A percentile compares a stretch with the other conserved stretches of the same genome.
phyloP scores from a whole-genome alignment of 2,113 vertebrate genomes.

The Astur gentilis region DNA sequence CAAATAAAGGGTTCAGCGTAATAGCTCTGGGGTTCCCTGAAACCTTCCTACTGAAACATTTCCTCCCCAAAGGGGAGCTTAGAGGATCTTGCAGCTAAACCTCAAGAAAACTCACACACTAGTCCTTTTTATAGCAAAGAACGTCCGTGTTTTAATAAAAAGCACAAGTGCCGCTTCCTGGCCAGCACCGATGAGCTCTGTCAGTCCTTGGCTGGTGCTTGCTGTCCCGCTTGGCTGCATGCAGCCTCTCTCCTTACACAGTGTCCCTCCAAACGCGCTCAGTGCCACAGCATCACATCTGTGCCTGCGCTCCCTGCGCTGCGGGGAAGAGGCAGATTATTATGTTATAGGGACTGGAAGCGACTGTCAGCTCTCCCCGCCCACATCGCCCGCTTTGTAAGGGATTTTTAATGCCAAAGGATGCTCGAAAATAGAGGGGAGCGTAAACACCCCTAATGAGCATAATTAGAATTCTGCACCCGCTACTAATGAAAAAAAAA shows the following conservation, averaged over 20 bases:
- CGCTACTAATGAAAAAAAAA: neutral
- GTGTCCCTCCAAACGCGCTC: neutral
- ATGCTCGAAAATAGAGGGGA: neutral
- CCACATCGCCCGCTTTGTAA: neutral
- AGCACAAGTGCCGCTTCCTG: neutral
- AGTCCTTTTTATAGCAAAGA: neutral
- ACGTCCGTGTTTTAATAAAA: rapidly evolving
- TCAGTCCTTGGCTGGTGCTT: neutral
- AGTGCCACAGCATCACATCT: neutral
- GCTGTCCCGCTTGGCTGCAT: neutral
- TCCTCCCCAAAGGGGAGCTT: neutral
- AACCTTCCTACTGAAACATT: neutral
- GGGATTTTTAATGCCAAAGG: neutral
- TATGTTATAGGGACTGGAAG: rapidly evolving
- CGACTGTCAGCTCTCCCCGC: neutral
- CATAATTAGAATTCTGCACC: rapidly evolving
- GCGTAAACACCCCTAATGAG: neutral
- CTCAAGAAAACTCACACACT: neutral
- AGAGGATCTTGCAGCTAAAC: neutral
- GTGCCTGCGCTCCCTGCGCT: neutral
- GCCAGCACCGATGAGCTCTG: neutral
- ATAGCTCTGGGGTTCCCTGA: neutral
- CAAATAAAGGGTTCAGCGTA: neutral
- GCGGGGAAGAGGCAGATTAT: neutral
- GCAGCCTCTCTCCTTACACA: neutral